Percentiles rank a stretch among this genome's conserved stretches.
phyloP scores from a whole-genome alignment of 1,140 invertebrate genomes.

The Spodoptera litura region DNA sequence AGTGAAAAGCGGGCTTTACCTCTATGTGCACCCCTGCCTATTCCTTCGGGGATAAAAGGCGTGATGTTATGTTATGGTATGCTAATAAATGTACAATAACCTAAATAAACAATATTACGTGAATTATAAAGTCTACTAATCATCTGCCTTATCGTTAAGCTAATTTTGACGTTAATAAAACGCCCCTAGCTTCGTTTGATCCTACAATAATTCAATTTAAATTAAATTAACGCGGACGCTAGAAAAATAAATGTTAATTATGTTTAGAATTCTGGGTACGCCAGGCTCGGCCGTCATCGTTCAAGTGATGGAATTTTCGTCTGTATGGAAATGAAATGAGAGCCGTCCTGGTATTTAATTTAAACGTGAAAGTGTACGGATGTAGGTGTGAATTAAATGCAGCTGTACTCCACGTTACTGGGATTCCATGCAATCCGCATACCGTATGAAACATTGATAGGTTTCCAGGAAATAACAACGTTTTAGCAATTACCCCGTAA shows the following conservation, averaged over 20 bases:
- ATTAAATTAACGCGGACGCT: neutral
- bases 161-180: too few relatives aligned
- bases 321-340: slow-evolving; percentile 34
- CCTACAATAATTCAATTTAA: neutral
- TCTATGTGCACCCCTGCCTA: too few relatives aligned
- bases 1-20: too few relatives aligned
- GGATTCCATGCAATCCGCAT: neutral
- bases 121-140: too few relatives aligned
- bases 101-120: too few relatives aligned
- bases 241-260: slow-evolving; percentile 27
- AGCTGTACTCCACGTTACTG: neutral
- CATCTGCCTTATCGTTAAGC: too few relatives aligned
- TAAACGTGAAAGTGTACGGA: neutral
- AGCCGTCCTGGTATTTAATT: slow-evolving; percentile 24
- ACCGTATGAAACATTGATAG: slow-evolving; percentile 6
- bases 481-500: slow-evolving; percentile 9
- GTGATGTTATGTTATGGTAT: too few relatives aligned
- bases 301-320: slow-evolving; percentile 35
- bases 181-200: too few relatives aligned
- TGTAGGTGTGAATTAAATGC: slow-evolving; percentile 26
- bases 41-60: too few relatives aligned
- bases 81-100: too few relatives aligned
- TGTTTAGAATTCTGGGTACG: slow-evolving; percentile 25
- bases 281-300: slow-evolving; percentile 16
- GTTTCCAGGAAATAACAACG: slow-evolving; percentile 24